Percentiles rank a stretch among this genome's conserved stretches.
Conservation (phyloP, 2,113 vertebrate species). For the Haemorhous mexicanus region DNA sequence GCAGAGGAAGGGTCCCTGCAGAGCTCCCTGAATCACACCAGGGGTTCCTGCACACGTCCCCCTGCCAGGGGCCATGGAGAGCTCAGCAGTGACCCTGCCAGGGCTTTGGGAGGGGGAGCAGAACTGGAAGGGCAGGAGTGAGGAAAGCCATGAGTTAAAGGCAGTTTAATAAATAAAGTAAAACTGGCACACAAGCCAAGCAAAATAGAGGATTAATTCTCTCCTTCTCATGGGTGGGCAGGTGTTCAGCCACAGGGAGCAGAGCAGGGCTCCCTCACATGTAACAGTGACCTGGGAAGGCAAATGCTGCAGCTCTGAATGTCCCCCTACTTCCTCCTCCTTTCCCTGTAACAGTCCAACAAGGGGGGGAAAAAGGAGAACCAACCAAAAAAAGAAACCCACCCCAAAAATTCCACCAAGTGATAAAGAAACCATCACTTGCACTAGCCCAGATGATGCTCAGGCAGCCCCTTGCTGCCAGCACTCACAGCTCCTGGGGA, state of each 20-base stretch:
- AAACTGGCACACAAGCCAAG: not conserved
- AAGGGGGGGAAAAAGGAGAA: not conserved
- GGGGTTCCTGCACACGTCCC: not conserved
- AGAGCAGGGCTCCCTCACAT: not conserved
- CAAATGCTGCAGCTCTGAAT: not conserved
- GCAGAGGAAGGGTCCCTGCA: not conserved
- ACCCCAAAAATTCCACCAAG: not conserved
- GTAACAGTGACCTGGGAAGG: not conserved
- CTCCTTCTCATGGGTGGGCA: not conserved
- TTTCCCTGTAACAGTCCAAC: not conserved
- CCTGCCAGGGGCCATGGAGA: fast-evolving
- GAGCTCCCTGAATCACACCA: not conserved
- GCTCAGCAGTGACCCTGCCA: not conserved
- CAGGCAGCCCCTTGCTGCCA: not conserved
- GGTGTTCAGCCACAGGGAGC: not conserved
- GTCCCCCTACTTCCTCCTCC: not conserved
- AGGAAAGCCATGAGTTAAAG: fast-evolving
- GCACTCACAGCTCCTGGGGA: not conserved
- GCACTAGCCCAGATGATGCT: not conserved
- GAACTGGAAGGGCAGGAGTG: not conserved
- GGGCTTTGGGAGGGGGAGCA: not conserved
- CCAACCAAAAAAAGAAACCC: not conserved
- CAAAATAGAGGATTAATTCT: not conserved
- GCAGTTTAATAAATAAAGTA: not conserved
- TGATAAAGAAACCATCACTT: not conserved